Evolutionary conservation across 2,888 invertebrate species (phyloP).

Genomic region (Acheta domesticus): DNA sequence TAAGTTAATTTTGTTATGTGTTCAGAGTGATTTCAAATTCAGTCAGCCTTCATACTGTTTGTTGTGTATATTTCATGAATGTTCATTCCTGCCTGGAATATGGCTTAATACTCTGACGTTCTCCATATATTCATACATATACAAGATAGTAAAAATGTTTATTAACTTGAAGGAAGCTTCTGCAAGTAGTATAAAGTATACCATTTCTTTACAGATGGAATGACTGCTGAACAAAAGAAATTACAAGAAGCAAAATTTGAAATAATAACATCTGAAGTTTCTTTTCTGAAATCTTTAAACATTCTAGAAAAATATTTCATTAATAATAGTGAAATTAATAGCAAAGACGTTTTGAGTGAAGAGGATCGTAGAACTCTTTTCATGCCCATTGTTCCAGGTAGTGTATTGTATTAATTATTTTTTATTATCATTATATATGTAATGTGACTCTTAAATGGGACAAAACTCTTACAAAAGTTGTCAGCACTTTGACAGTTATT

Average conservation of each 20-base stretch:
- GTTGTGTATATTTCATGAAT: too few relatives aligned
- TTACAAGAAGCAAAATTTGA: slow-evolving; percentile 60
- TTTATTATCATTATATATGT: too few relatives aligned
- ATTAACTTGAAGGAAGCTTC: not conserved
- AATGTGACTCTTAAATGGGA: too few relatives aligned
- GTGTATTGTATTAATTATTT: not conserved
- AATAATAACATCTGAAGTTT: slow-evolving; percentile 58
- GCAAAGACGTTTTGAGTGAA: not conserved
- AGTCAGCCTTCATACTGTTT: too few relatives aligned
- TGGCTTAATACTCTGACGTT: too few relatives aligned
- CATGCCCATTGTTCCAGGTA: slow-evolving; percentile 34
- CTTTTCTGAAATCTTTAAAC: slow-evolving; percentile 55
- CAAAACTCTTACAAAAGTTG: too few relatives aligned
- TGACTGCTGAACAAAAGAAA: not conserved
- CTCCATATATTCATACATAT: too few relatives aligned
- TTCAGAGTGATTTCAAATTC: too few relatives aligned
- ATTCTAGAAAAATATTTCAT: slow-evolving; percentile 47
- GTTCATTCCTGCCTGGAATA: too few relatives aligned
- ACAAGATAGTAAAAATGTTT: too few relatives aligned
- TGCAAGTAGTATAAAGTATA: not conserved
- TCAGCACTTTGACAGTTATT: too few relatives aligned
- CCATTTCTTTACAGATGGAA: not conserved
- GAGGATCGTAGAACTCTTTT: slow-evolving; percentile 18
- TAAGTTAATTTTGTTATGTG: too few relatives aligned
- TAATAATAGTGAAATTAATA: slow-evolving; percentile 31